phyloP scores from a whole-genome alignment of 2,888 invertebrate species.

The Standfussiana lucernea region DNA sequence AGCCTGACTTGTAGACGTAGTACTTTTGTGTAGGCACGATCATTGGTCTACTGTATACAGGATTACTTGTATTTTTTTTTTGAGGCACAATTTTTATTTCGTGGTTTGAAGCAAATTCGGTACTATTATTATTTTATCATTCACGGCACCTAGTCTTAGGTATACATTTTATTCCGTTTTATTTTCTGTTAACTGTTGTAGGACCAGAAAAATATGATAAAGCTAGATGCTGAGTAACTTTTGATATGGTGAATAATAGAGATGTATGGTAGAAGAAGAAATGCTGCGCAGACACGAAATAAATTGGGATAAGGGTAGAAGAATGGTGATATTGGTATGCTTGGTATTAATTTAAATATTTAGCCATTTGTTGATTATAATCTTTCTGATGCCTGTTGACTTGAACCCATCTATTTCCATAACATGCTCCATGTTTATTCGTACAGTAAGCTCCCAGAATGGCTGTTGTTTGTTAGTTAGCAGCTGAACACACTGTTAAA shows the following conservation, averaged over 20 bases:
- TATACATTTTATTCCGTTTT: background rate
- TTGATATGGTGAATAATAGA: background rate
- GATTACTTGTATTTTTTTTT: background rate
- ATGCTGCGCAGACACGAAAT: background rate
- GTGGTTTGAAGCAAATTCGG: background rate
- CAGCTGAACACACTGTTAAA: conserved; percentile 35
- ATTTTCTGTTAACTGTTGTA: background rate
- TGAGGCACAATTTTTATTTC: background rate
- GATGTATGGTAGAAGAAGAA: background rate
- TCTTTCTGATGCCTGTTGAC: background rate
- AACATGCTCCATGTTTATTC: background rate
- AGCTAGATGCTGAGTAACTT: background rate
- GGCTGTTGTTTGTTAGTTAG: conserved; percentile 27
- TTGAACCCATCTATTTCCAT: background rate
- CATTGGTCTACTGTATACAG: conserved; percentile 16
- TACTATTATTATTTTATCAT: background rate
- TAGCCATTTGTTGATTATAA: background rate
- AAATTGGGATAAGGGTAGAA: no score
- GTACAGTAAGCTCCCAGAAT: conserved; percentile 1
- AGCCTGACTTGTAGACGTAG: conserved; percentile 20
- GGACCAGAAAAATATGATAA: background rate
- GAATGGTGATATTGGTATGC: no score
- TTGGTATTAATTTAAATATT: no score
- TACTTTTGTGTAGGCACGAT: conserved; percentile 21
- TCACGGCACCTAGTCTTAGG: no score